These are phyloP conservation scores for Gobius niger DNA, from an alignment of 2,113 vertebrate genomes.

Conservation along the genomic window DNA sequence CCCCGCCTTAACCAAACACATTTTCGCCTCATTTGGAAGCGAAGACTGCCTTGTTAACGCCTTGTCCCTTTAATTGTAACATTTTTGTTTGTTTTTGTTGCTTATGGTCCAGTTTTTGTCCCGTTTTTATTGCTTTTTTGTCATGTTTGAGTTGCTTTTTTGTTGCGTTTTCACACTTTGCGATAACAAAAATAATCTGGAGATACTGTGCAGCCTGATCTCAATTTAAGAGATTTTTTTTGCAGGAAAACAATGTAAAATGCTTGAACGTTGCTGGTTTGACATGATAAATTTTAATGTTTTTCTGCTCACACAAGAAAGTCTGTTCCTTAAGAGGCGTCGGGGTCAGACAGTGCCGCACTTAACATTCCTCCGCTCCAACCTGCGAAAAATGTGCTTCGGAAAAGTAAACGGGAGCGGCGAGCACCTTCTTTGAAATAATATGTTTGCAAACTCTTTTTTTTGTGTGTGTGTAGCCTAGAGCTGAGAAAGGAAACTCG, in stretches of 20 bases:
- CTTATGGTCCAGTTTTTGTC: no score
- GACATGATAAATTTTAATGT: not conserved
- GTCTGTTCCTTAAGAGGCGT: constrained; percentile 4
- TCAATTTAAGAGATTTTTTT: no score
- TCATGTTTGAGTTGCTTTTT: no score
- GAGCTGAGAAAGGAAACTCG: constrained; percentile 8
- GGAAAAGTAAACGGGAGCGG: constrained; percentile 15
- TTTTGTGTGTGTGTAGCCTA: constrained; percentile 20
- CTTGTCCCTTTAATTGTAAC: no score
- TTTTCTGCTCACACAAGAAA: not conserved
- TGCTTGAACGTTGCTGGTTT: not conserved
- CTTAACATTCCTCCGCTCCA: constrained; percentile 31
- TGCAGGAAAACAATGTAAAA: not conserved
- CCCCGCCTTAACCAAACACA: no score
- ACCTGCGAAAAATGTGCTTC: not conserved
- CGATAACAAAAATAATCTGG: no score
- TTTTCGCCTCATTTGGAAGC: no score
- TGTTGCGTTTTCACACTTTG: no score
- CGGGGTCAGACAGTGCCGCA: not conserved
- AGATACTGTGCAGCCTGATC: no score
- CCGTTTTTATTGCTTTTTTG: no score
- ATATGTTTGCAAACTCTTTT: not conserved
- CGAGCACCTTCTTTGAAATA: constrained; percentile 25
- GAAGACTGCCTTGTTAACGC: no score
- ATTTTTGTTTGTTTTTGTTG: no score